A percentile compares a stretch with the other conserved stretches of the same genome.
phyloP scores from a whole-genome alignment of 2,113 vertebrate species.

The Urocitellus parryii region DNA sequence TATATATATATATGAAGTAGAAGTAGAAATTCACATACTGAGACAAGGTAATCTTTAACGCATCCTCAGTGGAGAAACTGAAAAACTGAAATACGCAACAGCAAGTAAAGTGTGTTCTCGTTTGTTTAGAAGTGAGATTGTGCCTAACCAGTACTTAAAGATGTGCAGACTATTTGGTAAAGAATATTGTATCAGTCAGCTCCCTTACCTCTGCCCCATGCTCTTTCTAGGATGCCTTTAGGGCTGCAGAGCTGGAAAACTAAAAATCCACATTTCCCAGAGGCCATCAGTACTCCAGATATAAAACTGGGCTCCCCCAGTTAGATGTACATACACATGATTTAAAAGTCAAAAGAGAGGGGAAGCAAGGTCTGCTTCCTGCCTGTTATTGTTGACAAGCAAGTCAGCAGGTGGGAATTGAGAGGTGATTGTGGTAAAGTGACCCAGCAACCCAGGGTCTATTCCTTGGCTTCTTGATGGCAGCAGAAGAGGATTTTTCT shows the following conservation, averaged over 20 bases:
- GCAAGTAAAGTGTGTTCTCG: neutral
- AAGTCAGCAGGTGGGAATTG: neutral
- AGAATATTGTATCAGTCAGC: neutral
- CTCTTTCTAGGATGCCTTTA: neutral
- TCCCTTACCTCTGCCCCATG: neutral
- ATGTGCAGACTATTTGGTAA: neutral
- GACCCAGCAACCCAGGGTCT: neutral
- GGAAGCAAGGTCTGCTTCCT: neutral
- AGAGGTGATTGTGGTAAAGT: neutral
- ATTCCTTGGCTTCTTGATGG: neutral
- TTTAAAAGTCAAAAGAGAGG: neutral
- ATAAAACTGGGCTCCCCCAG: neutral
- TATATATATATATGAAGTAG: no score
- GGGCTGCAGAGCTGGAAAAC: neutral
- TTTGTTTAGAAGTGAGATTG: neutral
- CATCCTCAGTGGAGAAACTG: neutral
- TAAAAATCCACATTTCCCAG: neutral
- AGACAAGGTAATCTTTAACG: no score
- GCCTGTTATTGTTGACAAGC: neutral
- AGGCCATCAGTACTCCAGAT: neutral
- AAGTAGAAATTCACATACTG: neutral
- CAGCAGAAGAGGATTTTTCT: neutral
- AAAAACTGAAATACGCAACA: neutral
- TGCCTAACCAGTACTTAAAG: neutral
- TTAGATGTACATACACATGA: neutral